Evolutionary conservation across 2,888 invertebrate genomes (phyloP), one percentile per base, ranked within the genome.

Genomic region (Baronia brevicornis): DNA sequence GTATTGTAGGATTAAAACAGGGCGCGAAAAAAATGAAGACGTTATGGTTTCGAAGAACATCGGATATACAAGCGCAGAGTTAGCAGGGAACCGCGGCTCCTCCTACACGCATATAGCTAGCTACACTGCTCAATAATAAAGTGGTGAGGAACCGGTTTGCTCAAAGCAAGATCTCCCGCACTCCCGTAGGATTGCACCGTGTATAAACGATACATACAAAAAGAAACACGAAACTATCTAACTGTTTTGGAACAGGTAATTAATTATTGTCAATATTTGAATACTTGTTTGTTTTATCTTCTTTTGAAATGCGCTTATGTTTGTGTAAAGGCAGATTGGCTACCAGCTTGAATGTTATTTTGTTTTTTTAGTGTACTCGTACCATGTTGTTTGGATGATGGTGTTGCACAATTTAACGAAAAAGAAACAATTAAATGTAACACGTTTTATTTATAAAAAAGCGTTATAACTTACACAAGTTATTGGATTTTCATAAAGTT

Each of bases 121-220:
- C 37, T 38, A 31, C 37, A 32, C 41, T 38, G 39, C 33, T 39
- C 38, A 33, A 57, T 70, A 67, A 72, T 70, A 62, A 70, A 71
- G 66, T 68, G 57, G 50, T 57, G 39, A 41, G 36, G 51, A 72
- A 71, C 72, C 70, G 72, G 73, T 72, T 60, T 40, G 36, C 24
- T 33, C 32, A 24, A 33, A 29, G 48, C 48, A 48, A 51, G 51
- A 48, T 33, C 35, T 35, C 36, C 19, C 29, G 35, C 36, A 44
- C 38, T 39, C 34, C 23, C 22, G 36, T 27, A 38, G 19, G 19
- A 17, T 28, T 22, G 33, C 33, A 21, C 12, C 27, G 28, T 12
- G 36, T 36, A 36, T n/a, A 36, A 26, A 13, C 18, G 27, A 28
- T 28, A 31, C 23, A 26, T 25, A 25, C 35, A 18, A 14, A 36